These are phyloP conservation scores for Pocillopora verrucosa DNA, from an alignment of 64 coral and sea anemone genomes.

Conservation along the genomic window DNA sequence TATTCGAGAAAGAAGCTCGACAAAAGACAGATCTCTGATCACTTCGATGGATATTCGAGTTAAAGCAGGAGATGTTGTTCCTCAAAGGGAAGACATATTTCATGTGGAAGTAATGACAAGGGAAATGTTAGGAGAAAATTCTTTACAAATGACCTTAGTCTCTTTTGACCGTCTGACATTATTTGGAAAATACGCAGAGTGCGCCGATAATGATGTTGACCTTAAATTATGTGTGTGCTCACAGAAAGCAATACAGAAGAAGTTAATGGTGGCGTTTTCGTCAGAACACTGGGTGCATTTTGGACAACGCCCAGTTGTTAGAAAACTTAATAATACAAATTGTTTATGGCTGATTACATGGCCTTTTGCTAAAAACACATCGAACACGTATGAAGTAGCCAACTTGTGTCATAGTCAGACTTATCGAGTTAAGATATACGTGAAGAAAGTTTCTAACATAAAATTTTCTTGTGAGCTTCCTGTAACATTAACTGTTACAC, in stretches of 20 bases:
- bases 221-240: constrained; percentile 80
- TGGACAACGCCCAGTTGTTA: neutral
- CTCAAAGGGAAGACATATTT: constrained; percentile 70
- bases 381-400: neutral
- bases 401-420: neutral
- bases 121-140: constrained; percentile 22
- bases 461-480: constrained; percentile 29
- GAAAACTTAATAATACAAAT: neutral
- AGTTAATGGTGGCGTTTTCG: neutral
- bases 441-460: neutral
- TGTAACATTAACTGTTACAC: neutral
- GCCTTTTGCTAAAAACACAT: neutral
- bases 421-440: neutral
- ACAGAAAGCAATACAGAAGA: neutral
- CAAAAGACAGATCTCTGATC: constrained; percentile 44
- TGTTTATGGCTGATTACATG: neutral
- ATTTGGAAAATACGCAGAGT: constrained; percentile 65
- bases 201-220: constrained; percentile 58
- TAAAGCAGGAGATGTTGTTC: constrained; percentile 43
- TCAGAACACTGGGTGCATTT: neutral
- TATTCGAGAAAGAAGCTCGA: constrained; percentile 57
- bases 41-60: constrained; percentile 64
- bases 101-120: constrained; percentile 57
- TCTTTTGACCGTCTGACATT: constrained; percentile 71
- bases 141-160: constrained; percentile 60